Percentiles rank a stretch among this genome's conserved stretches.
These are phyloP conservation scores for Motacilla alba DNA, from an alignment of 2,113 vertebrate species.

Conservation along the genomic window DNA sequence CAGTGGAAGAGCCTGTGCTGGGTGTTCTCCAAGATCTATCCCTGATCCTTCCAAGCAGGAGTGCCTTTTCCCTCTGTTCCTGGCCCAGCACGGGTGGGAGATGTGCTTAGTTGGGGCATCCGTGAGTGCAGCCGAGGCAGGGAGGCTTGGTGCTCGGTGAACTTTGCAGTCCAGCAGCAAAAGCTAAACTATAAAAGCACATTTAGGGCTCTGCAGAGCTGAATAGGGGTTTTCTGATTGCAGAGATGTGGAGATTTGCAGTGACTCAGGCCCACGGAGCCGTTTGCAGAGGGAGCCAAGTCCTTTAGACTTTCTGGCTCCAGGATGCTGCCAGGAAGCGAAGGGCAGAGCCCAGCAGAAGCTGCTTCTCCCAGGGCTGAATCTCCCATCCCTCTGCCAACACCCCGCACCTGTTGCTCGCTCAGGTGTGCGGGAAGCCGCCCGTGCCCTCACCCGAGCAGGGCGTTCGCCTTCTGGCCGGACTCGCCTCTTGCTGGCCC, in stretches of 20 bases:
- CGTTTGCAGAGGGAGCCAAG: background rate
- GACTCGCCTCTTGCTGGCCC: background rate
- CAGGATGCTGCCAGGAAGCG: fast-evolving
- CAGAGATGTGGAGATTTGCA: background rate
- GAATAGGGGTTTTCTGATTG: background rate
- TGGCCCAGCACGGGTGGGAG: background rate
- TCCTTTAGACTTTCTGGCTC: background rate
- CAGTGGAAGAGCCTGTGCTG: background rate
- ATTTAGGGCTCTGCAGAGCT: background rate
- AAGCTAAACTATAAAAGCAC: background rate
- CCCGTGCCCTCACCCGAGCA: fast-evolving
- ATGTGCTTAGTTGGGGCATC: background rate
- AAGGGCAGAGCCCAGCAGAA: fast-evolving
- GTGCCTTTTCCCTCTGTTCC: background rate
- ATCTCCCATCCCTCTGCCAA: fast-evolving
- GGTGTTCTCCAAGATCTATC: background rate
- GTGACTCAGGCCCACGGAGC: background rate
- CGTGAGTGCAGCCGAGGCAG: no score
- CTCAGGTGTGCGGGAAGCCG: fast-evolving
- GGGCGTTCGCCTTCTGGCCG: background rate
- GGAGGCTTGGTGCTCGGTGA: background rate
- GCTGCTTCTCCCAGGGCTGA: background rate
- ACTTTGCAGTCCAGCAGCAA: background rate
- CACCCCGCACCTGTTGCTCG: background rate
- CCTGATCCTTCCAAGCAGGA: background rate